Conservation (phyloP, 2,113 vertebrate species). For the Drymodes brunneopygia region DNA sequence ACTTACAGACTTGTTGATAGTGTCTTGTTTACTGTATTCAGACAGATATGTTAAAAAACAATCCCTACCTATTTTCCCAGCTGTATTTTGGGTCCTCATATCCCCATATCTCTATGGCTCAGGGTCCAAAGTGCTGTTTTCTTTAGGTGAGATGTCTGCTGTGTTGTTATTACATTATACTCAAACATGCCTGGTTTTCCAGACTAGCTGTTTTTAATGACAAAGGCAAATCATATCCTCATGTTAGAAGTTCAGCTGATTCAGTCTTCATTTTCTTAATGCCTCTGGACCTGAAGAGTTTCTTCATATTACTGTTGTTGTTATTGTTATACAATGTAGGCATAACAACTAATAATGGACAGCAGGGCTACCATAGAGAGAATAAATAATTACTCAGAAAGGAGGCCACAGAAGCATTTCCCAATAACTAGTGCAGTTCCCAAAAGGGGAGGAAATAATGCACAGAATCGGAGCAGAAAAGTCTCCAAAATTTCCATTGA, state of each 20-base stretch:
- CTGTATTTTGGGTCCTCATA: not conserved
- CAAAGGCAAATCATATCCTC: constrained; percentile 33
- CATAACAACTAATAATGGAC: constrained; percentile 10
- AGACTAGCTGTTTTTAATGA: constrained; percentile 11
- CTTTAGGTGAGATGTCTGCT: not conserved
- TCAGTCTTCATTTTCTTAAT: not conserved
- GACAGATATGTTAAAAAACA: not conserved
- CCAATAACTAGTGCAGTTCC: not conserved
- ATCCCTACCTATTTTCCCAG: not conserved
- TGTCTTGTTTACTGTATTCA: not conserved
- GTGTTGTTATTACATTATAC: not conserved
- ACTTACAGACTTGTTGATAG: not conserved
- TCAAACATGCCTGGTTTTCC: not conserved
- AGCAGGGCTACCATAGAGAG: not conserved
- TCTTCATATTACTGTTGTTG: not conserved
- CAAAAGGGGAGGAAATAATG: not conserved
- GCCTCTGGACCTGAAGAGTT: not conserved
- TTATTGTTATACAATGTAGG: constrained; percentile 19
- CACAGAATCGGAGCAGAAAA: not conserved
- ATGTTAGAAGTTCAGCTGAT: constrained; percentile 15
- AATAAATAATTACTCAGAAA: not conserved
- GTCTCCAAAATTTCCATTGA: not conserved
- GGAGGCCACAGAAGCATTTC: not conserved
- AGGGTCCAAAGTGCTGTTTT: not conserved
- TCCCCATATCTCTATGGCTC: not conserved